Evolutionary conservation across 2,888 invertebrate genomes (phyloP), one percentile per base, ranked within the genome.

Genomic region (Synergus umbraculus): DNA sequence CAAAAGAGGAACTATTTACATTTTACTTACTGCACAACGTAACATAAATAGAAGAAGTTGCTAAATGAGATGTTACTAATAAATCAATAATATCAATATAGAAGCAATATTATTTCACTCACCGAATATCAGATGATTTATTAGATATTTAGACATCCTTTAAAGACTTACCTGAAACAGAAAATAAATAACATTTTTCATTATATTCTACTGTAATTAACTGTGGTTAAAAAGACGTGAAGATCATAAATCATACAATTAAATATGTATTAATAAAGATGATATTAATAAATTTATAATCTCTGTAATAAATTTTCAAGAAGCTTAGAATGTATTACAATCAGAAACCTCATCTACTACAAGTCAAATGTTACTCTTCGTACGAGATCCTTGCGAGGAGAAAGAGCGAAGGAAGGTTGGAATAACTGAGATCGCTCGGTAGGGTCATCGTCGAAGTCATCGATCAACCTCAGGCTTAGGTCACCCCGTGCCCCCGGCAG

Each of bases 401-500:
- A 63, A 63, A 63, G 63, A 63, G 60, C 22, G 22, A 65, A 65
- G 41, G 66, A 43, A 66, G 66, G 76, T 44, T 82, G 79, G 82
- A 84, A 83, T 79, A 81, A 79, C 79, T 79, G 80, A 82, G 76
- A 78, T 82, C 82, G 79, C 73, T 77, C 78, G 76, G 82, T 82
- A 80, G 79, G 84, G 88, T 91, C 91, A 90, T 88, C 90, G 86
- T 81, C 84, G 82, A 85, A 89, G 88, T 89, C 89, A 91, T 91
- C 90, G 90, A 91, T 91, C 91, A 90, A 90, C 86, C 88, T 87
- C 85, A 84, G 84, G 80, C 83, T 80, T 78, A 87, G 87, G 90
- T 90, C 90, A 89, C 88, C 81, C 82, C 84, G 81, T 85, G 84
- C 89, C 85, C 88, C 88, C 87, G 86, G 88, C 90, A 90, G 90